phyloP scores from a whole-genome alignment of 2,888 invertebrate species.

The Cephus pulcher region DNA sequence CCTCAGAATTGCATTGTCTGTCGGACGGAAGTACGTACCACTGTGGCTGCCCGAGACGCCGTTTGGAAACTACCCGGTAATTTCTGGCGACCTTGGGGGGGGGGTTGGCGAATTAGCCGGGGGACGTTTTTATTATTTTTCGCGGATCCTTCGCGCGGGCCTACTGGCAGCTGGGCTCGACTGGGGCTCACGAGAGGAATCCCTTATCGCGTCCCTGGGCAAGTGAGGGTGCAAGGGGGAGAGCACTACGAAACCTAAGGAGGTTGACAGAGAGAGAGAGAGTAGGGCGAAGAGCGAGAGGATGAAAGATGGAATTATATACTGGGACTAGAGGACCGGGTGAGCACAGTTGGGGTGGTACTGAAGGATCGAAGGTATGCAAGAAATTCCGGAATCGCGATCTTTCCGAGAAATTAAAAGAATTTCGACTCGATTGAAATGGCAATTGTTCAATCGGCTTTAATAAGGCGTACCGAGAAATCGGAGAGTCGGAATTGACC shows the following conservation, averaged over 20 bases:
- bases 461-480: slow-evolving; percentile 45
- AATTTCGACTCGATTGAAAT: slow-evolving; percentile 50
- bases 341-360: background rate
- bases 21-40: slow-evolving; percentile 5
- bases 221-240: slow-evolving; percentile 29
- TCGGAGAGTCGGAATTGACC: slow-evolving; percentile 14
- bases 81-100: background rate
- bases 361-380: background rate
- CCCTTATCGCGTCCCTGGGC: slow-evolving; percentile 5
- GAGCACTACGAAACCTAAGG: slow-evolving; percentile 27
- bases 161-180: background rate
- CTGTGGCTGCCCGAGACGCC: too few species aligned
- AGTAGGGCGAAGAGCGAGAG: background rate
- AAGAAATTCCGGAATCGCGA: background rate
- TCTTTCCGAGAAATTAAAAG: slow-evolving; percentile 43
- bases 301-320: background rate
- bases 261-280: background rate
- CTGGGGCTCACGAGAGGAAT: background rate
- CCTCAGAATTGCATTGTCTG: background rate
- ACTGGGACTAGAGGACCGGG: background rate
- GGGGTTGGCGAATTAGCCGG: background rate
- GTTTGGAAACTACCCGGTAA: too few species aligned
- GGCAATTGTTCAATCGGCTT: slow-evolving; percentile 48
- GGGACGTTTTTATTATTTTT: background rate
- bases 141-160: background rate